Evolutionary conservation across 2,888 invertebrate genomes (phyloP).

Genomic region (Hemistola chrysoprasaria): DNA sequence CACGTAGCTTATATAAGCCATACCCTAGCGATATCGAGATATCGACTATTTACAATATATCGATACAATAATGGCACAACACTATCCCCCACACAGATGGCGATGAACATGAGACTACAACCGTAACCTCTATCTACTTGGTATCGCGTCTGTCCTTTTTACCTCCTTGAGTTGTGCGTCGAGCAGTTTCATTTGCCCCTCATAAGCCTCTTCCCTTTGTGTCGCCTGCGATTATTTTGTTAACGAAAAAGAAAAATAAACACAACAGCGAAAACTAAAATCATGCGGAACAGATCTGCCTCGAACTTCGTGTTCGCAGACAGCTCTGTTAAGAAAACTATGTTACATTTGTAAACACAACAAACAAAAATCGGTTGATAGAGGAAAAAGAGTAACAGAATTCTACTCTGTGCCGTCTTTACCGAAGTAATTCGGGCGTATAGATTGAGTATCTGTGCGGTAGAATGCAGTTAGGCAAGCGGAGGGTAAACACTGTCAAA

Average conservation of each 20-base stretch:
- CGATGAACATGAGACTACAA: slow-evolving; percentile 70
- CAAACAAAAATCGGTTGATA: slow-evolving; percentile 40
- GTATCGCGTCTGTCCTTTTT: slow-evolving; percentile 65
- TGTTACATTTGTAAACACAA: slow-evolving; percentile 31
- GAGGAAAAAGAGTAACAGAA: slow-evolving; percentile 51
- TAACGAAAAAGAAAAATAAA: slow-evolving; percentile 65
- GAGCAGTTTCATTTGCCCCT: slow-evolving; percentile 94
- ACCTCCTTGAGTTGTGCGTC: slow-evolving; percentile 97
- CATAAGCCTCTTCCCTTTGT: slow-evolving; percentile 96
- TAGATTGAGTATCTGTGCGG: slow-evolving; percentile 47
- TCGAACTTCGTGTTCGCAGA: slow-evolving; percentile 25
- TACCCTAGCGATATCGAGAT: slow-evolving; percentile 31
- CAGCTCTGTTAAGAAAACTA: slow-evolving; percentile 49
- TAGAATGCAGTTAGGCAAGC: slow-evolving; percentile 75
- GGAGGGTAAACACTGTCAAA: slow-evolving; percentile 62
- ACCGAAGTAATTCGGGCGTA: slow-evolving; percentile 37
- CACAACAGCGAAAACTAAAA: slow-evolving; percentile 56
- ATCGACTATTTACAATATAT: slow-evolving; percentile 30
- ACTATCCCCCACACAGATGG: slow-evolving; percentile 58
- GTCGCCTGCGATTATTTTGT: slow-evolving; percentile 89
- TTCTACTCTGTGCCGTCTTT: slow-evolving; percentile 54
- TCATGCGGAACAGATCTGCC: slow-evolving; percentile 56
- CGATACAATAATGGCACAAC: slow-evolving; percentile 34
- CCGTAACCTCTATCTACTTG: slow-evolving; percentile 75
- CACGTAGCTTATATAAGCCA: slow-evolving; percentile 50